Evolutionary conservation across 2,113 vertebrate species (phyloP).

Genomic region (Triplophysa rosa): DNA sequence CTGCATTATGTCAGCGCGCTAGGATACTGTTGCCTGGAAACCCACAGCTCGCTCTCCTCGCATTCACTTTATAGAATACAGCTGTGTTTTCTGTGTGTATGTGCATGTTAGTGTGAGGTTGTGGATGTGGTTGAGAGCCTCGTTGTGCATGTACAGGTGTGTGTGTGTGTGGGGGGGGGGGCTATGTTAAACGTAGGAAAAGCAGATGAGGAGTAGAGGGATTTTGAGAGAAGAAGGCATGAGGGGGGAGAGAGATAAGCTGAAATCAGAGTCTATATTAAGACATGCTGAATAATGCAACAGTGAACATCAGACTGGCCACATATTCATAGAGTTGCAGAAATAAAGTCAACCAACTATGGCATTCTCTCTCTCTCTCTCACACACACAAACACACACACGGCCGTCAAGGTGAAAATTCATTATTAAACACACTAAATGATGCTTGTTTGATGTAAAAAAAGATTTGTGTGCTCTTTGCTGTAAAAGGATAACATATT

Average conservation of each 20-base stretch:
- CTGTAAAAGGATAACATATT: background rate
- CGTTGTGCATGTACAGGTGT: background rate
- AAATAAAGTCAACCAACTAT: constrained; percentile 8
- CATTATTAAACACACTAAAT: background rate
- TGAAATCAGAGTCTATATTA: constrained; percentile 33
- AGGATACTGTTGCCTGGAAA: constrained; percentile 58
- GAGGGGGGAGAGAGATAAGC: constrained; percentile 5
- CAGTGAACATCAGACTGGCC: constrained; percentile 7
- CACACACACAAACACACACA: background rate
- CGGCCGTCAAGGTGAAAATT: background rate
- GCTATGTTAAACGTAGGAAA: constrained; percentile 3
- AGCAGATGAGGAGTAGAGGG: background rate
- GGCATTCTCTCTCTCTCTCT: background rate
- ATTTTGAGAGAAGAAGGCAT: background rate
- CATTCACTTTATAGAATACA: constrained; percentile 54
- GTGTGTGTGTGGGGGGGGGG: background rate
- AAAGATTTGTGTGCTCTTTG: background rate
- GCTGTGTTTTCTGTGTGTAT: constrained; percentile 43
- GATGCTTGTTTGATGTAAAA: too few species aligned
- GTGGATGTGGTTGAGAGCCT: background rate
- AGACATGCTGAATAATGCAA: constrained; percentile 42
- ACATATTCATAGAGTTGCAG: constrained; percentile 31
- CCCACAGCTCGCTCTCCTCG: constrained; percentile 38
- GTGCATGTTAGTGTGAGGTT: background rate
- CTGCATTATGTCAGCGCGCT: constrained; percentile 47